Evolutionary conservation across 2,888 invertebrate genomes (phyloP).

Genomic region (Sepiola atlantica): DNA sequence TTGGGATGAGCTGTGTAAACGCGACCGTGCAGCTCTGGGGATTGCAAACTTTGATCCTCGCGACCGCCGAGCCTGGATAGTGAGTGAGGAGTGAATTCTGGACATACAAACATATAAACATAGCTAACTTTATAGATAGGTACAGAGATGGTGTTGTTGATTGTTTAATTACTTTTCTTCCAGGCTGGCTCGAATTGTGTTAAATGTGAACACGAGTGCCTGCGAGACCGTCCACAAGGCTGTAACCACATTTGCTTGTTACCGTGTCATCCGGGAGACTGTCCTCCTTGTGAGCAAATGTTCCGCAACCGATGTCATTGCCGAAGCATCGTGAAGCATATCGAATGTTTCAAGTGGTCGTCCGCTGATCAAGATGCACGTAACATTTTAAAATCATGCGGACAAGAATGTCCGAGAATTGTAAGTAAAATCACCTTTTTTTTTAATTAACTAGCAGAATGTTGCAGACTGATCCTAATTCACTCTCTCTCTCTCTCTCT

Average conservation of each 20-base stretch:
- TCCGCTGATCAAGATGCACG: conserved; percentile 75
- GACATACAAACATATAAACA: too few relatives aligned
- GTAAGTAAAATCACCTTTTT: conserved; percentile 75
- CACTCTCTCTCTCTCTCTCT: too few relatives aligned
- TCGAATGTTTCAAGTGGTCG: conserved; percentile 83
- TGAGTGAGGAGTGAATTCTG: too few relatives aligned
- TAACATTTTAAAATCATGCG: conserved; percentile 80
- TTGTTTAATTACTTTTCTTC: conserved; percentile 14
- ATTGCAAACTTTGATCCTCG: too few relatives aligned
- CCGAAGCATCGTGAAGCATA: conserved; percentile 83
- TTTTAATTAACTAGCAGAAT: neutral
- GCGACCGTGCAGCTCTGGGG: too few relatives aligned
- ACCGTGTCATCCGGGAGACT: conserved; percentile 80
- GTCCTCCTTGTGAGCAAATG: conserved; percentile 82
- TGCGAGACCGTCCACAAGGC: conserved; percentile 78
- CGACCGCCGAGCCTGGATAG: too few relatives aligned
- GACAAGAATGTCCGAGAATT: conserved; percentile 89
- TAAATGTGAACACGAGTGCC: conserved; percentile 71
- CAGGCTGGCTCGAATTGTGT: conserved; percentile 73
- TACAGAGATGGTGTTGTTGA: neutral
- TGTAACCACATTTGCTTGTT: conserved; percentile 85
- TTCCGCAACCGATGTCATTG: conserved; percentile 84
- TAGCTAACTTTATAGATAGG: too few relatives aligned
- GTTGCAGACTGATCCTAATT: too few relatives aligned
- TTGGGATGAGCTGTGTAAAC: too few relatives aligned